These are phyloP conservation scores for Operophtera brumata DNA, from an alignment of 2,888 invertebrate species.

Conservation along the genomic window DNA sequence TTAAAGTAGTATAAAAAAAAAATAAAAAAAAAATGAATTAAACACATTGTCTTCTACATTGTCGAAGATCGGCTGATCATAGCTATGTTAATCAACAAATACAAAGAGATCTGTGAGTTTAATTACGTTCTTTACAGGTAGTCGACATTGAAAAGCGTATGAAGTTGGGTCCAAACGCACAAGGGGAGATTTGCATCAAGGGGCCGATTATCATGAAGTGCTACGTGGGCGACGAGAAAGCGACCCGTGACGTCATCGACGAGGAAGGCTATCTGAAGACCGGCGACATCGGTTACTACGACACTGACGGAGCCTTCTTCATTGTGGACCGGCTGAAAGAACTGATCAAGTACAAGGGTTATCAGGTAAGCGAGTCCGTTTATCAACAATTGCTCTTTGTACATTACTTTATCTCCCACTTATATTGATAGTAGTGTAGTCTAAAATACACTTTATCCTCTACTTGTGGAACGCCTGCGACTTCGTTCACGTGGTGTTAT, in stretches of 20 bases:
- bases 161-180: constrained; percentile 40
- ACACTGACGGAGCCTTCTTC: constrained; percentile 61
- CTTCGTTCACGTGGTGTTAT: no score
- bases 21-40: no score
- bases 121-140: constrained; percentile 39
- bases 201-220: constrained; percentile 49
- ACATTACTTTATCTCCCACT: background rate
- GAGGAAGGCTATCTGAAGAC: constrained; percentile 61
- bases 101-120: no score
- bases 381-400: background rate
- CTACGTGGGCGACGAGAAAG: constrained; percentile 26
- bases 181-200: constrained; percentile 52
- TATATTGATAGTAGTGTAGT: no score
- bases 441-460: no score
- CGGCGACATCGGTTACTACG: constrained; percentile 65
- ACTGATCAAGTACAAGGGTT: constrained; percentile 64
- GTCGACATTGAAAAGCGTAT: constrained; percentile 51
- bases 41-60: no score
- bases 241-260: constrained; percentile 49
- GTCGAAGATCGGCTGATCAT: no score
- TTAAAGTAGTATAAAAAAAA: no score
- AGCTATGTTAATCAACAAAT: no score
- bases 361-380: constrained; percentile 71
- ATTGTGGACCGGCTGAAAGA: constrained; percentile 64
- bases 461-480: no score